Percentiles rank a stretch among this genome's conserved stretches.
Conservation (phyloP, 2,113 vertebrate genomes). For the Hydropotes inermis region DNA sequence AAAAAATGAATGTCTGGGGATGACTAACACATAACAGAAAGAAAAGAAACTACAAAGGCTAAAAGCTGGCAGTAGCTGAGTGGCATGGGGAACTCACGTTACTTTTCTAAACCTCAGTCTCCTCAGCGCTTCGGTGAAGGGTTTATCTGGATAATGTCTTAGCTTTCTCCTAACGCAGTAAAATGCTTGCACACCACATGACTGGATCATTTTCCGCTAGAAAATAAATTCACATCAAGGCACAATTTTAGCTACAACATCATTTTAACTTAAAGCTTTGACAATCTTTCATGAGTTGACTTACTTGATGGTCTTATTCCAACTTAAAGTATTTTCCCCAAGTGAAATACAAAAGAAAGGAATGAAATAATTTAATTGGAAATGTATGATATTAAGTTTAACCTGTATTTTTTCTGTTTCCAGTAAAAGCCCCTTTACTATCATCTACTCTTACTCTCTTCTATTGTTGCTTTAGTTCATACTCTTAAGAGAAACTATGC, state of each 20-base stretch:
- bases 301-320: neutral
- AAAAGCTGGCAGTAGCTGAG: neutral
- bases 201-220: neutral
- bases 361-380: neutral
- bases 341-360: neutral
- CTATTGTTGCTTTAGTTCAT: neutral
- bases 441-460: neutral
- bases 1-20: neutral
- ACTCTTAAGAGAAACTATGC: neutral
- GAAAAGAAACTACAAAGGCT: neutral
- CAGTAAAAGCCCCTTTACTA: neutral
- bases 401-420: neutral
- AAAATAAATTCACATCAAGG: slow-evolving; percentile 23
- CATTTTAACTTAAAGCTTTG: slow-evolving; percentile 16
- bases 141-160: neutral
- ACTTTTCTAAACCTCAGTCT: neutral
- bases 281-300: neutral
- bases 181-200: neutral
- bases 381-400: neutral
- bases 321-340: neutral
- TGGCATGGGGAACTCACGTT: neutral
- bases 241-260: neutral
- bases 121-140: neutral
- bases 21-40: neutral
- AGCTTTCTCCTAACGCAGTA: neutral